phyloP scores from a whole-genome alignment of 2,113 vertebrate genomes.

The Leuciscus idus region DNA sequence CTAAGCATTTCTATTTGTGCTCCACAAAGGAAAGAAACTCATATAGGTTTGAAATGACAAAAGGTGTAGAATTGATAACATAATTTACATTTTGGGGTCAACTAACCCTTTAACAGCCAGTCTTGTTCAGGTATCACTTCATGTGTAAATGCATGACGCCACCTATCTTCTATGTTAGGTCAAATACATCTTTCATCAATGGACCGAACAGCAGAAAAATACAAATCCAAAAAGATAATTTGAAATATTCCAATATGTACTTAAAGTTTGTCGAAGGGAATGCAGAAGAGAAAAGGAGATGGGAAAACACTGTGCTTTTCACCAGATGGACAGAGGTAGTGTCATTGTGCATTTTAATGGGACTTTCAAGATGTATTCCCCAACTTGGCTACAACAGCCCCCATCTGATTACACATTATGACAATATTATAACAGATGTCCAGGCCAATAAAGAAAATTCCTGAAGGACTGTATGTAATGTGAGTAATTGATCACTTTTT shows the following conservation, averaged over 20 bases:
- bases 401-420: conserved; percentile 99
- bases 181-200: conserved; percentile 41
- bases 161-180: conserved; percentile 46
- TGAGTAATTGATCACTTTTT: conserved; percentile 99
- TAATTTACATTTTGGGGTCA: background rate
- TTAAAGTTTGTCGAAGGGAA: conserved; percentile 38
- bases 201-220: conserved; percentile 15
- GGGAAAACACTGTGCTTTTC: conserved; percentile 62
- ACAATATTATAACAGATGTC: conserved; percentile 99
- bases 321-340: conserved; percentile 97
- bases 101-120: background rate
- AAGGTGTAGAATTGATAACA: background rate
- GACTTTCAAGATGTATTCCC: conserved; percentile 93
- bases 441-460: conserved; percentile 98
- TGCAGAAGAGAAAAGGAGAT: conserved; percentile 19
- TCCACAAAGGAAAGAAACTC: background rate
- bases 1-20: background rate
- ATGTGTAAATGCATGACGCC: background rate
- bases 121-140: background rate
- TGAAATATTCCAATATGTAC: conserved; percentile 45
- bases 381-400: conserved; percentile 90
- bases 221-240: conserved; percentile 13
- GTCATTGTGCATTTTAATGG: conserved; percentile 95
- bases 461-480: conserved; percentile 96
- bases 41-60: background rate